Evolutionary conservation across 2,113 vertebrate genomes (phyloP).

Genomic region (Ammodramus savannarum): DNA sequence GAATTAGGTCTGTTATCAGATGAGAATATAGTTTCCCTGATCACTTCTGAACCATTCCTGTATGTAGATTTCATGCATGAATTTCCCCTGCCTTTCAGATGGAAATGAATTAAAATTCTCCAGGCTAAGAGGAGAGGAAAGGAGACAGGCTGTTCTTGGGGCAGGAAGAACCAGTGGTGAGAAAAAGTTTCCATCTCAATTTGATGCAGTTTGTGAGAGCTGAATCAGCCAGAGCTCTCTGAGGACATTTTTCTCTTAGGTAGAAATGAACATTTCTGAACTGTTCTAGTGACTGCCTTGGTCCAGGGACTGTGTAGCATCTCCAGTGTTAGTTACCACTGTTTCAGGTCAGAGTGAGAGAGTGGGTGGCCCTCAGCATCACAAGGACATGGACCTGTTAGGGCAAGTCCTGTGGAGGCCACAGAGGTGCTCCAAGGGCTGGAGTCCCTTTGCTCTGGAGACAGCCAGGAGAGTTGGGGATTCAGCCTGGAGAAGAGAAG

Average conservation of each 20-base stretch:
- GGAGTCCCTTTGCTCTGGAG: neutral
- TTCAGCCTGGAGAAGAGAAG: neutral
- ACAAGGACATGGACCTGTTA: neutral
- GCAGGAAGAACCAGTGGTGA: neutral
- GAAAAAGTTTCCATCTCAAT: neutral
- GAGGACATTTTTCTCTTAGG: rapidly evolving
- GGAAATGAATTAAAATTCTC: neutral
- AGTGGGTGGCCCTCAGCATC: neutral
- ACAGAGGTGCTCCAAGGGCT: rapidly evolving
- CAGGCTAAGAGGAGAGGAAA: neutral
- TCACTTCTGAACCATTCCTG: neutral
- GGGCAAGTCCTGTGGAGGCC: neutral
- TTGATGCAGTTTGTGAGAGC: neutral
- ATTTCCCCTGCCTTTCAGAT: neutral
- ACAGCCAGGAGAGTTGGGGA: neutral
- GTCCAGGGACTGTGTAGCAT: neutral
- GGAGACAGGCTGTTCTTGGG: neutral
- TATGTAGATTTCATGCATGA: neutral
- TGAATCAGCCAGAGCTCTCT: neutral
- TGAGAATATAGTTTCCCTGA: neutral
- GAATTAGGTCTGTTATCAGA: neutral
- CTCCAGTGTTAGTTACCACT: neutral
- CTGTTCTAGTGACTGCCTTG: neutral
- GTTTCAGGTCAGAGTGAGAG: neutral
- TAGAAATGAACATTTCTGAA: rapidly evolving